Percentiles rank a stretch among this genome's conserved stretches.
These are phyloP conservation scores for Agriopis aurantiaria DNA, from an alignment of 2,888 invertebrate species.

Conservation along the genomic window DNA sequence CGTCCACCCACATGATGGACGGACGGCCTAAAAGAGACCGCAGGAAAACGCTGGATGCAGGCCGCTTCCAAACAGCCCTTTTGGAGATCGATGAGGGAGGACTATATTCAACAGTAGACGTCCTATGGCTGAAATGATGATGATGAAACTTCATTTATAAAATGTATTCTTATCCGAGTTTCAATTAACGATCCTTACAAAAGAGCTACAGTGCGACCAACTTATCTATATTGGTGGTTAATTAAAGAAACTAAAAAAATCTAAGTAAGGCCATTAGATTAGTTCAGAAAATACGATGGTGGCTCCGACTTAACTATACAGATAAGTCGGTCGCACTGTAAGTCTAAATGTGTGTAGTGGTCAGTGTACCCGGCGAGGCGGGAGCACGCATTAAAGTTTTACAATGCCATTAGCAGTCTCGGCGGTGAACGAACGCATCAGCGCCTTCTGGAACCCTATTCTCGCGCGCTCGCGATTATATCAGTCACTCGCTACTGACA, in stretches of 20 bases:
- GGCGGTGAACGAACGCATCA: slow-evolving; percentile 61
- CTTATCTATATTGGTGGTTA: not conserved
- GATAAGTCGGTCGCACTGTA: not conserved
- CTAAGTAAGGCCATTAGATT: not conserved
- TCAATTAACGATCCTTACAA: not conserved
- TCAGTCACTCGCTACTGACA: not conserved
- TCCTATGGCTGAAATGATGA: too few species aligned
- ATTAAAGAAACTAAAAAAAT: not conserved
- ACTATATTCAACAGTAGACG: too few species aligned
- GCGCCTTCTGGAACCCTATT: slow-evolving; percentile 19
- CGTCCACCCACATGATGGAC: too few species aligned
- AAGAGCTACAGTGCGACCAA: not conserved
- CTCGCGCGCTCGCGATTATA: not conserved
- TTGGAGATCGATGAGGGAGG: too few species aligned
- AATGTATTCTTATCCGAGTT: not conserved
- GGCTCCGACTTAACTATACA: not conserved
- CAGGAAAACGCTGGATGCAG: too few species aligned
- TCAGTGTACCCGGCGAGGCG: slow-evolving; percentile 40
- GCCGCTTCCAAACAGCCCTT: too few species aligned
- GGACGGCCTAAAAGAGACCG: too few species aligned
- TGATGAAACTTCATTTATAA: not conserved
- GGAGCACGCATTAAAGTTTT: slow-evolving; percentile 63
- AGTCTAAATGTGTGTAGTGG: slow-evolving; percentile 42
- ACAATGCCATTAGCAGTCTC: slow-evolving; percentile 63
- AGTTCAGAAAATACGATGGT: not conserved